phyloP scores from a whole-genome alignment of 2,888 invertebrate species.

The Lepidocyrtoides sp. region DNA sequence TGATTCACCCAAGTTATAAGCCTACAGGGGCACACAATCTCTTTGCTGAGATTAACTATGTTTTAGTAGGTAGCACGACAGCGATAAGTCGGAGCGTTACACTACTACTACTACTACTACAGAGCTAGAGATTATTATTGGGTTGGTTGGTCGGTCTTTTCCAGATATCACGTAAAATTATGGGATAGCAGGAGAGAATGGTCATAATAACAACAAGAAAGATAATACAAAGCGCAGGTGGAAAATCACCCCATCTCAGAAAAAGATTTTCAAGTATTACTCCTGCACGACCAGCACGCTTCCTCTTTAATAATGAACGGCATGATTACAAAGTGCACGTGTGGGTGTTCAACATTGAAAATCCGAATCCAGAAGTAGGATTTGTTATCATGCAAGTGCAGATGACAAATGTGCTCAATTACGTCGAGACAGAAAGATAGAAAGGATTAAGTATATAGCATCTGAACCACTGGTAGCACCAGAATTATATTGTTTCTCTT shows the following conservation, averaged over 20 bases:
- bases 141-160: conserved; percentile 29
- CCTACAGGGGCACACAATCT: conserved; percentile 33
- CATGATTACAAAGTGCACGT: conserved; percentile 43
- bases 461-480: not conserved
- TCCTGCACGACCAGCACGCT: conserved; percentile 6
- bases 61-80: not conserved
- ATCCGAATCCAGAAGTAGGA: conserved; percentile 48
- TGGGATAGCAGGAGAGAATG: not conserved
- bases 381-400: conserved; percentile 42
- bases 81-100: not conserved
- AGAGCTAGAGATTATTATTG: conserved; percentile 15
- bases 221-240: conserved; percentile 28
- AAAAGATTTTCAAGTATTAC: conserved; percentile 14
- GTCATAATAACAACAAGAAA: conserved; percentile 20
- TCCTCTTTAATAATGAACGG: conserved; percentile 20
- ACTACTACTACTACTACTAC: not conserved
- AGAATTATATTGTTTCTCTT: not conserved
- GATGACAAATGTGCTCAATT: conserved; percentile 53
- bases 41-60: conserved; percentile 1
- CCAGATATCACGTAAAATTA: conserved; percentile 48
- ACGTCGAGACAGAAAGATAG: conserved; percentile 30
- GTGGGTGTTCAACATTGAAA: conserved; percentile 44
- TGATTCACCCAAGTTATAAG: conserved; percentile 39
- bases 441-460: conserved; percentile 14
- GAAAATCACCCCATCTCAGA: conserved; percentile 2